Percentiles rank a stretch among this genome's conserved stretches.
These are phyloP conservation scores for Ariopsis seemanni DNA, from an alignment of 2,113 vertebrate genomes.

Conservation along the genomic window DNA sequence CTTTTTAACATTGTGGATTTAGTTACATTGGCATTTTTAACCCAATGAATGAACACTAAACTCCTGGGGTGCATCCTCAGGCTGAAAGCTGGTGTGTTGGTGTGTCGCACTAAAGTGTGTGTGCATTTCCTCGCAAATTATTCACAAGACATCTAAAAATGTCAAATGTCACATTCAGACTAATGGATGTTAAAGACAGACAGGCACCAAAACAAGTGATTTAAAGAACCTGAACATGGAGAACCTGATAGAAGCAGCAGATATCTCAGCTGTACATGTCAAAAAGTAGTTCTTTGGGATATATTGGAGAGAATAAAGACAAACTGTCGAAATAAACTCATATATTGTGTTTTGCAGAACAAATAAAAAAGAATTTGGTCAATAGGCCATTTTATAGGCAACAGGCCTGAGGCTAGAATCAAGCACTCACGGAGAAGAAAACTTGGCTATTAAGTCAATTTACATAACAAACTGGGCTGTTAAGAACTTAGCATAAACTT, in stretches of 20 bases:
- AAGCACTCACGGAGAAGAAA: background rate
- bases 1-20: background rate
- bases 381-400: background rate
- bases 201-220: background rate
- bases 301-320: background rate
- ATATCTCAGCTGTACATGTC: background rate
- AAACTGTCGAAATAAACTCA: background rate
- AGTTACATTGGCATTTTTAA: background rate
- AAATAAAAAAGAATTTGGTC: background rate
- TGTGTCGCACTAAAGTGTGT: too few relatives aligned
- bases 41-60: too few relatives aligned
- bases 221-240: background rate
- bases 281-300: background rate
- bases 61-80: too few relatives aligned
- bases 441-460: background rate
- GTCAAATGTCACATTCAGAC: too few relatives aligned
- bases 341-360: background rate
- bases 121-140: too few relatives aligned
- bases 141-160: too few relatives aligned
- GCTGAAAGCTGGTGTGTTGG: too few relatives aligned
- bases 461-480: background rate
- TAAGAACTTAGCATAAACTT: background rate
- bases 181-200: too few relatives aligned
- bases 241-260: background rate
- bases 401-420: background rate